Base-by-base conservation (phyloP, 2,888 invertebrate genomes). In the Gymnosoma rotundatum region DNA sequence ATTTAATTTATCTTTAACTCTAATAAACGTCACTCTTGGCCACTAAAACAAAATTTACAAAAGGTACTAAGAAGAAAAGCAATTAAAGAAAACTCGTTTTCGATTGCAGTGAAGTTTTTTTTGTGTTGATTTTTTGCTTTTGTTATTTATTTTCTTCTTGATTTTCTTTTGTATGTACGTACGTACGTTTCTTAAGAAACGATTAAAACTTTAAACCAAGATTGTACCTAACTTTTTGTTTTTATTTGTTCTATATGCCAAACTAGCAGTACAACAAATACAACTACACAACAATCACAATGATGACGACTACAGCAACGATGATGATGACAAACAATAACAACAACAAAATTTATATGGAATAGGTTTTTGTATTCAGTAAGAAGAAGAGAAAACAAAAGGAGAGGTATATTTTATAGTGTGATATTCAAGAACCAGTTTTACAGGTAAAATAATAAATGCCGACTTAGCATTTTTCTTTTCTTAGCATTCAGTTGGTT, bases 391-490 rank as follows among this genome's bases (percentile, higher is more conserved):
- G 76, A 58, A 64, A 70, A 80, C 63, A 38, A 48, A 72, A 74
- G 73, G 50, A 38, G 54, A 69, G 60, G 54, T 63, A 48, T 38
- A 60, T 63, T 61, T 75, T 38, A 60, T 48, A 61, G 58, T 32
- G 38, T 78, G 74, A 78, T 83, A 86, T 79, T 86, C 72, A 72
- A 78, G 88, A 90, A 90, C 91, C 90, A 86, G 90, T 90, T 90
- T 90, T 83, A 88, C 90, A 90, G 89, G 91, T 90, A 89, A 85
- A 45, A n/a, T 66, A 45, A 72, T 12, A 61, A 75, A 78, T 50
- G 69, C 69, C 50, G 69, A 78, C 72, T 82, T 73, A 69, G 61
- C 75, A 75, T 70, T 32, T 64, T 64, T 66, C 20, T 64, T 60
- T 50, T 66, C 45, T 52, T 61, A 54, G 6, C 64, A 72, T 70